Percentiles rank a stretch among this genome's conserved stretches.
phyloP scores from a whole-genome alignment of 2,113 vertebrate species.

The Cyrtonyx montezumae region DNA sequence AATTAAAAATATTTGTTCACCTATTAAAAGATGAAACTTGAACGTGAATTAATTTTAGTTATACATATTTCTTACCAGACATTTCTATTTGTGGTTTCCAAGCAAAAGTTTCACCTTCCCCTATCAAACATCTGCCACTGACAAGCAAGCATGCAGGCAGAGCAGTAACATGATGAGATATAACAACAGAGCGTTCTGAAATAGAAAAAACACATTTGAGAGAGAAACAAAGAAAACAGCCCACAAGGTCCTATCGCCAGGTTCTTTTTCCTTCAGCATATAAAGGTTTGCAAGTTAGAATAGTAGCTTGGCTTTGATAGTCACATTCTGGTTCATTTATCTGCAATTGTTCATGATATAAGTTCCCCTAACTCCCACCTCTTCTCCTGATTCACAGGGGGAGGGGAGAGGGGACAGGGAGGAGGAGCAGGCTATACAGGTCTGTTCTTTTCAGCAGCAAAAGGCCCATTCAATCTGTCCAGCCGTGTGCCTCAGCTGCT shows the following conservation, averaged over 20 bases:
- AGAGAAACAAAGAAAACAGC: neutral
- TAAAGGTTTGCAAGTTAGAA: neutral
- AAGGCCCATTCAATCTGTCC: neutral
- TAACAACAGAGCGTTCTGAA: neutral
- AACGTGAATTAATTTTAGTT: neutral
- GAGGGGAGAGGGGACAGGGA: neutral
- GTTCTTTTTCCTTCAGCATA: neutral
- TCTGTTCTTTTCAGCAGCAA: neutral
- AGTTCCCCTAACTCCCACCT: accelerated
- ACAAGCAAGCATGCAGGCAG: neutral
- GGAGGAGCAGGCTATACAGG: neutral
- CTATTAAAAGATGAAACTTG: neutral
- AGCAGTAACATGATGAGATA: neutral
- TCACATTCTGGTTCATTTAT: neutral
- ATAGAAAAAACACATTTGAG: neutral
- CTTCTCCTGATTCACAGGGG: neutral
- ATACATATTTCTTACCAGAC: neutral
- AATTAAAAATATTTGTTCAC: neutral
- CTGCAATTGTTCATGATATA: neutral
- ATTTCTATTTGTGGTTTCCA: neutral
- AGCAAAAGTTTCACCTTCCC: neutral
- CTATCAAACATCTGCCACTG: neutral
- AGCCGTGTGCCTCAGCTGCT: conserved; percentile 4
- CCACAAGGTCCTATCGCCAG: neutral
- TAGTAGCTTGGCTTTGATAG: neutral